Percentiles rank a stretch among this genome's conserved stretches.
Evolutionary conservation across 2,113 vertebrate genomes (phyloP).

Genomic region (Corydoras maculifer): DNA sequence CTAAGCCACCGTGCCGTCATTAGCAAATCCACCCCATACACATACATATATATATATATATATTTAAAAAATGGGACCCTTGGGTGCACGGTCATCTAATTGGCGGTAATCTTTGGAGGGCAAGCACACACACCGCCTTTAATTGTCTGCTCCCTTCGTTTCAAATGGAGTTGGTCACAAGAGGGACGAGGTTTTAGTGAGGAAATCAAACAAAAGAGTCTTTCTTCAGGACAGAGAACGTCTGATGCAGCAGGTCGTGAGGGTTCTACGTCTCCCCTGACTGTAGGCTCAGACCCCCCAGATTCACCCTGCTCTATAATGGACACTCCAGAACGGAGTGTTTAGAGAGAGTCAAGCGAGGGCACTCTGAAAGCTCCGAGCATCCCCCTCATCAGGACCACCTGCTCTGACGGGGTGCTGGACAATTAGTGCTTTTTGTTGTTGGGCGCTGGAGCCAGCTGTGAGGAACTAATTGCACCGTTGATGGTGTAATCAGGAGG

Average conservation of each 20-base stretch:
- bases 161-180: constrained; percentile 24
- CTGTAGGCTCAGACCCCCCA: no score
- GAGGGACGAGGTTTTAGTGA: constrained; percentile 41
- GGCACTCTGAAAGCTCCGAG: constrained; percentile 10
- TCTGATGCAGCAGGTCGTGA: no score
- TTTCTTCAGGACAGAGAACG: constrained; percentile 22
- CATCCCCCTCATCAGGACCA: constrained; percentile 37
- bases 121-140: constrained; percentile 24
- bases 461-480: constrained; percentile 47
- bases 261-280: no score
- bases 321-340: neutral
- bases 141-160: constrained; percentile 18
- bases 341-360: neutral
- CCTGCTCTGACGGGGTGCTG: constrained; percentile 38
- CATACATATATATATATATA: no score
- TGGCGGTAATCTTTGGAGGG: constrained; percentile 23
- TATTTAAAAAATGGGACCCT: constrained; percentile 23
- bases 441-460: constrained; percentile 43
- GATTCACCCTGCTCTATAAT: neutral
- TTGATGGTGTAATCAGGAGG: constrained; percentile 50
- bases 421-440: constrained; percentile 44
- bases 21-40: no score
- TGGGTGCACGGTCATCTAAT: constrained; percentile 25
- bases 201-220: constrained; percentile 39
- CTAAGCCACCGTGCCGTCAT: no score